Base-by-base conservation (phyloP, 2,797 vertebrate genomes). In the Rhinophrynus dorsalis region DNA sequence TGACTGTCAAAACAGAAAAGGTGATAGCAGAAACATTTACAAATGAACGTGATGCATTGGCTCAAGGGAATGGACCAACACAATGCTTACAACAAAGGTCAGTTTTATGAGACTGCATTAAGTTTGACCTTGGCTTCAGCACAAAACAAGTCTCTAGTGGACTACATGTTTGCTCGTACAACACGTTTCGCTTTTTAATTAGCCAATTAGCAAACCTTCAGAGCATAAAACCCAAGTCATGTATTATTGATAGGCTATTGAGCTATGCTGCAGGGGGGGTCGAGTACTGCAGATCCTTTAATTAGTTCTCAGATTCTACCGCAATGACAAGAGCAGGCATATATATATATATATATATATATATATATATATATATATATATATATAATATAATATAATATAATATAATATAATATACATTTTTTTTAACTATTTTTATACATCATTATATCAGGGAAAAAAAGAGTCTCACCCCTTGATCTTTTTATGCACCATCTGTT, bases 181-280 rank as follows among this genome's bases (percentile, higher is more conserved):
- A 92, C 87, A 82, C 80, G 84, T 89, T 91, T 90, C 91, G 88
- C 90, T 95, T 93, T 95, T 93, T 98, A 96, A 97, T 96, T 93
- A 95, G 94, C 92, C 94, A 95, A 94, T 97, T 96, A 97, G 90
- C 84, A 85, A 85, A 87, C 85, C 83, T 86, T 90, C 83, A 65
- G 86, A 80, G 80, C 83, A 80, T 85, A 90, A 90, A 91, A 90
- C 90, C 84, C 81, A 82, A 86, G 81, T 81, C 90, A 97, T 96
- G 95, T 92, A 95, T 96, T 96, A 97, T 96, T 92, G 93, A 96
- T 95, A 89, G 79, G 62, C 82, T 88, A 88, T 81, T 79, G 85
- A 91, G 84, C 81, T 69, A 51, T 44, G 68, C 73, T 45, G 68
- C 80, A 74, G 74, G 74, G 76, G 75, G 81, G 82, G n/a, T 77